These are phyloP conservation scores for Epinotia demarniana DNA, from an alignment of 2,888 invertebrate species.

Conservation along the genomic window DNA sequence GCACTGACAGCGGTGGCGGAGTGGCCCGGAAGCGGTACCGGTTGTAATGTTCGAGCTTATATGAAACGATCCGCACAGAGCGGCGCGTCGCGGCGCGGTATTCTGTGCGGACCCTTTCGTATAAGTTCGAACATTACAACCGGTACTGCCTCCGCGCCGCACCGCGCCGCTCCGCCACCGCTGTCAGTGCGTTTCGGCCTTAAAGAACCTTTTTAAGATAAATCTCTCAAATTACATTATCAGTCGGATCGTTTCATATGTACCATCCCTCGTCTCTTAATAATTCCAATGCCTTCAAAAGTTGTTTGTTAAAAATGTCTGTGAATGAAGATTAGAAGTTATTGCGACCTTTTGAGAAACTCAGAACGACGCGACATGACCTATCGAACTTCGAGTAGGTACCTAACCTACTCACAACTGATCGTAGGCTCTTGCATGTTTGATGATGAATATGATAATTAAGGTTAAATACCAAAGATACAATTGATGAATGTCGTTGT, in stretches of 20 bases:
- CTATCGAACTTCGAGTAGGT: slow-evolving; percentile 33
- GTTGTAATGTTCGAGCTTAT: too few relatives aligned
- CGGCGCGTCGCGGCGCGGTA: too few relatives aligned
- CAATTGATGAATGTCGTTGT: slow-evolving; percentile 28
- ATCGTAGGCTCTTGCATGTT: slow-evolving; percentile 22
- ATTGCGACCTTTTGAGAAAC: slow-evolving; percentile 35
- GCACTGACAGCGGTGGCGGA: too few relatives aligned
- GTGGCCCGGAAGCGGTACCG: too few relatives aligned
- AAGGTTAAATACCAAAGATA: slow-evolving; percentile 39
- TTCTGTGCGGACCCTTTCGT: too few relatives aligned
- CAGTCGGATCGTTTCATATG: slow-evolving; percentile 3
- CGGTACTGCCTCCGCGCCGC: too few relatives aligned
- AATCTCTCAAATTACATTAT: slow-evolving; percentile 10
- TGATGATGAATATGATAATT: slow-evolving; percentile 43
- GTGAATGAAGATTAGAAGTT: slow-evolving; percentile 1
- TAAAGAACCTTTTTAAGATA: too few relatives aligned
- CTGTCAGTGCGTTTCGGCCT: too few relatives aligned
- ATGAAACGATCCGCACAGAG: too few relatives aligned
- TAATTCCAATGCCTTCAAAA: slow-evolving; percentile 16
- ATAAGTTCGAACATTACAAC: too few relatives aligned
- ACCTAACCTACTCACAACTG: slow-evolving; percentile 16
- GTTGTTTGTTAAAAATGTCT: slow-evolving; percentile 20
- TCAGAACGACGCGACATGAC: slow-evolving; percentile 35
- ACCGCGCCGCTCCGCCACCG: too few relatives aligned
- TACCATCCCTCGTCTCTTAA: slow-evolving; percentile 15